phyloP scores from a whole-genome alignment of 2,888 invertebrate genomes.

The Tenodera sinensis region DNA sequence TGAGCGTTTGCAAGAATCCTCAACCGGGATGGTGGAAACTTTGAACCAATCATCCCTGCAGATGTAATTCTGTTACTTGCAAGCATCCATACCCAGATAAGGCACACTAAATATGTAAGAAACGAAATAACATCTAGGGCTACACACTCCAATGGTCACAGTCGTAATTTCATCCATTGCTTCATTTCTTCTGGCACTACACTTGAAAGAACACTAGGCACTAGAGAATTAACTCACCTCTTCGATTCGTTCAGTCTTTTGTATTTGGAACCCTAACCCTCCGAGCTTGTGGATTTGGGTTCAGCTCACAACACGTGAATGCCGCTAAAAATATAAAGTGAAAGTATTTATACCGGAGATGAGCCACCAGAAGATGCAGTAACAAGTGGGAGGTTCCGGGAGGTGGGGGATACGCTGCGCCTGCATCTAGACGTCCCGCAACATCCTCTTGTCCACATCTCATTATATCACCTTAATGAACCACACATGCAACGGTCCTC shows the following conservation, averaged over 20 bases:
- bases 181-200: background rate
- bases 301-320: slow-evolving; percentile 26
- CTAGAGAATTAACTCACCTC: background rate
- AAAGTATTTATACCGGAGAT: slow-evolving; percentile 30
- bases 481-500: too few relatives aligned
- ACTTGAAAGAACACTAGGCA: background rate
- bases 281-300: background rate
- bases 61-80: too few relatives aligned
- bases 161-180: background rate
- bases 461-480: background rate
- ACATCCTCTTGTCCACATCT: background rate
- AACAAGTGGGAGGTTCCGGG: slow-evolving; percentile 2
- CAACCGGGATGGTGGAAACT: too few relatives aligned
- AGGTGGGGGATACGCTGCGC: background rate
- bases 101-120: background rate
- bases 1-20: too few relatives aligned
- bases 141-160: background rate
- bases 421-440: background rate
- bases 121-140: background rate
- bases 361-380: slow-evolving; percentile 10
- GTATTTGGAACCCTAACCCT: background rate
- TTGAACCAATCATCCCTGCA: too few relatives aligned
- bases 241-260: background rate
- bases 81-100: too few relatives aligned
- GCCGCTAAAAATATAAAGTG: slow-evolving; percentile 24